Base-by-base conservation (phyloP, 2,797 vertebrate genomes). In the Lerista edwardsae region DNA sequence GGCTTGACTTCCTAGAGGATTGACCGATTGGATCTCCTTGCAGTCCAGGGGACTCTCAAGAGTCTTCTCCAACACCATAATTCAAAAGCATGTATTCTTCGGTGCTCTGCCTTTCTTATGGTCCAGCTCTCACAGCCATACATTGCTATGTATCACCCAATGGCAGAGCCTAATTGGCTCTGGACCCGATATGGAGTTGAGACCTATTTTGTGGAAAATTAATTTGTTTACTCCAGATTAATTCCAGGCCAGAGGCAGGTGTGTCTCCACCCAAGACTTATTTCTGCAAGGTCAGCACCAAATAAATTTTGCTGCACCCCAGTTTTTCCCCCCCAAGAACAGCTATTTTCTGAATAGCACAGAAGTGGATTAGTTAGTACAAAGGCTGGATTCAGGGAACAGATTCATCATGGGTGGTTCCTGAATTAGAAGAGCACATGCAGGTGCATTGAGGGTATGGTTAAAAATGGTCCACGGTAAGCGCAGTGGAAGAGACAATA, bases 401-500 rank as follows among this genome's bases (percentile, higher is more conserved):
- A 6, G 17, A 31, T 72, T 61, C 80, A 64, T 2, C 7, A 10
- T 3, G 19, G 27, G 11, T 21, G 27, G 29, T 47, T 47, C 57
- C 23, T 36, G 59, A 21, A 64, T 64, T 51, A 15, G 59, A 62
- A 64, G 51, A 12, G 12, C 6, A 25, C 21, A 27, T 8, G 19
- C 55, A 64, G n/a, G 27, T 72, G 51, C 15, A 25, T 27, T 31
- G 34, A 6, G 19, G 59, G 41, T 41, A 79, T 73, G 62, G 29
- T 71, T 72, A 39, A 62, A 77, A 69, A 29, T 36, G 6, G 11
- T 65, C 57, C 29, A 74, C 41, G 71, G 19, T 41, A 41, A 65
- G 59, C 55, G 34, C 65, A 65, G 34, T 25, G 71, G 81, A 93
- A 91, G 90, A 85, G 44, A 80, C 85, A 77, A 34, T 31, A 2